These are phyloP conservation scores for Venusia cambrica DNA, from an alignment of 2,888 invertebrate species.

Conservation along the genomic window DNA sequence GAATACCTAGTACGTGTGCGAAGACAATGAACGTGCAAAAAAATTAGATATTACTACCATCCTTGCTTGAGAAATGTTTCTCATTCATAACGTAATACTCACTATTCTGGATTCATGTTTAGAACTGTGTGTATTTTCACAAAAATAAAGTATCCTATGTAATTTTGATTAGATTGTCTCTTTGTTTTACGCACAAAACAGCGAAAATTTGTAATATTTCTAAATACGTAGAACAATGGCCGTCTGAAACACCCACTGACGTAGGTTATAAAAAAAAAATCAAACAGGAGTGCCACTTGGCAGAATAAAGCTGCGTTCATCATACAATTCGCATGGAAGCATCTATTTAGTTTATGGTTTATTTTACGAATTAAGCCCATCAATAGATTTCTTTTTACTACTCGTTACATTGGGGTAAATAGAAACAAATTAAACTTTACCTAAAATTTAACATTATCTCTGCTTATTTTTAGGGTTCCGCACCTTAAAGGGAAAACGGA, in stretches of 20 bases:
- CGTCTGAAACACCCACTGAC: constrained; percentile 79
- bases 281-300: constrained; percentile 78
- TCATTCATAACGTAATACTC: constrained; percentile 78
- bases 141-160: constrained; percentile 55
- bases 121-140: constrained; percentile 63
- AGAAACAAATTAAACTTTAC: too few species aligned
- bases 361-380: too few species aligned
- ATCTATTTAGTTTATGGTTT: too few species aligned
- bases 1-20: constrained; percentile 30
- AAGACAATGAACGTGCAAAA: constrained; percentile 67
- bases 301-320: constrained; percentile 67
- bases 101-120: constrained; percentile 92
- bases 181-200: constrained; percentile 72
- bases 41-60: constrained; percentile 58
- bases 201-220: constrained; percentile 66
- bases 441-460: too few species aligned
- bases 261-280: constrained; percentile 73
- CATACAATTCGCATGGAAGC: constrained; percentile 15
- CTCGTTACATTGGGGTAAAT: too few species aligned
- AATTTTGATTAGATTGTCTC: constrained; percentile 55
- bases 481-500: too few species aligned
- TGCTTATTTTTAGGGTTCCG: too few species aligned
- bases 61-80: constrained; percentile 57
- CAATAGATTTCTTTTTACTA: too few species aligned
- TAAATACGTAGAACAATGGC: constrained; percentile 76